These are phyloP conservation scores for Otolemur crassicaudatus DNA, from an alignment of 2,797 vertebrate genomes.

Conservation along the genomic window DNA sequence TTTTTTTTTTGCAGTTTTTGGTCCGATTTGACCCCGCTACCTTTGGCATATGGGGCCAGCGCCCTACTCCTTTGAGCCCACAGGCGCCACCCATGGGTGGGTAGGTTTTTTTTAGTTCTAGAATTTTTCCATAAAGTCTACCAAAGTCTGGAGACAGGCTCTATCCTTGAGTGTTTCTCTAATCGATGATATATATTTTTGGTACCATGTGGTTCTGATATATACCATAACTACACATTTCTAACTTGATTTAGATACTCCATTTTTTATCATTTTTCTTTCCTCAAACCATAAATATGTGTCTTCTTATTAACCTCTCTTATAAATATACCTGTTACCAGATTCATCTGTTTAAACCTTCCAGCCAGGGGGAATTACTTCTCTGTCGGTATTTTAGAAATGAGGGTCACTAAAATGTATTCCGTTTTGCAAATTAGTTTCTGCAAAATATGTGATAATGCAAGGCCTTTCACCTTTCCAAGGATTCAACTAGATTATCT, in stretches of 20 bases:
- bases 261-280: not conserved
- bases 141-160: not conserved
- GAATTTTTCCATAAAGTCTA: not conserved
- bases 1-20: not conserved
- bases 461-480: conserved; percentile 48
- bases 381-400: conserved; percentile 31
- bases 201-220: not conserved
- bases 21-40: too few species aligned
- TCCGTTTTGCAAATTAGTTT: conserved; percentile 31
- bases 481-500: not conserved
- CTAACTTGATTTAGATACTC: not conserved
- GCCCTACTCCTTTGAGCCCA: too few species aligned
- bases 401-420: not conserved
- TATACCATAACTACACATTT: not conserved
- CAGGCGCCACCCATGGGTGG: too few species aligned
- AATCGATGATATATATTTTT: not conserved
- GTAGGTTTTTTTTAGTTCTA: not conserved
- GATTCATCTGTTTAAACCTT: not conserved
- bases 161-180: not conserved
- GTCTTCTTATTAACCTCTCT: not conserved
- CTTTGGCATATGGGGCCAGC: too few species aligned
- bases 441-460: not conserved
- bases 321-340: not conserved
- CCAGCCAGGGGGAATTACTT: not conserved
- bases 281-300: not conserved